Evolutionary conservation across 2,113 vertebrate species (phyloP).

Genomic region (Labrus mixtus): DNA sequence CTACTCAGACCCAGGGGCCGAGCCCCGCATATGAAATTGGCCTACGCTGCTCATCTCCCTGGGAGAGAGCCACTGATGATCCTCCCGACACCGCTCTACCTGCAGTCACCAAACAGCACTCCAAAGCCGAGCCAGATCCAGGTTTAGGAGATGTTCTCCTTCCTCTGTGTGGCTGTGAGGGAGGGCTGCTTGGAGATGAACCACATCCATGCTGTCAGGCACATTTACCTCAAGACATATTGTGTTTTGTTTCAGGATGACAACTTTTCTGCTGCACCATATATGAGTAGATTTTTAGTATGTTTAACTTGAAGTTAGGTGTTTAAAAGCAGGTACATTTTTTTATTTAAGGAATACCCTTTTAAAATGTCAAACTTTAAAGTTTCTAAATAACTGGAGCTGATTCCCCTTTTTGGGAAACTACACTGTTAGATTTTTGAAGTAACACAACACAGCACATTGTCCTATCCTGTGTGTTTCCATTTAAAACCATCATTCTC

Average conservation of each 20-base stretch:
- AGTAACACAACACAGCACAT: neutral
- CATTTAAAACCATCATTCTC: conserved; percentile 37
- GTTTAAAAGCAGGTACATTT: neutral
- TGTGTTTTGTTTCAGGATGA: neutral
- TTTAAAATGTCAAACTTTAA: neutral
- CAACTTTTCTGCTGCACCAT: conserved; percentile 10
- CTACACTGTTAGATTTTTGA: neutral
- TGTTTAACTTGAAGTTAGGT: neutral
- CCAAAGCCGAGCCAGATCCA: conserved; percentile 74
- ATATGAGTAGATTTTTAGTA: neutral
- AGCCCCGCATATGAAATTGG: conserved; percentile 93
- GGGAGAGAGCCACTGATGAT: conserved; percentile 76
- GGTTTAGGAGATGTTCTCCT: conserved; percentile 69
- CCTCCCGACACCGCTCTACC: conserved; percentile 62
- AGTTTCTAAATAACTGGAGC: neutral
- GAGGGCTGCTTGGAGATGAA: conserved; percentile 34
- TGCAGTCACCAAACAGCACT: conserved; percentile 74
- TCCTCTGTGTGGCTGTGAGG: conserved; percentile 45
- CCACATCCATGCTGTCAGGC: conserved; percentile 54
- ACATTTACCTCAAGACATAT: conserved; percentile 37
- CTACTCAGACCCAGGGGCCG: conserved; percentile 96
- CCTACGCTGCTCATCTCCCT: conserved; percentile 82
- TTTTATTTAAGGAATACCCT: too few relatives aligned
- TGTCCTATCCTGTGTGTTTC: conserved; percentile 1
- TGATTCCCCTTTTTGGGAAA: conserved; percentile 5